Conservation (phyloP, 1,140 invertebrate species). For the Philopotamus ludificatus region DNA sequence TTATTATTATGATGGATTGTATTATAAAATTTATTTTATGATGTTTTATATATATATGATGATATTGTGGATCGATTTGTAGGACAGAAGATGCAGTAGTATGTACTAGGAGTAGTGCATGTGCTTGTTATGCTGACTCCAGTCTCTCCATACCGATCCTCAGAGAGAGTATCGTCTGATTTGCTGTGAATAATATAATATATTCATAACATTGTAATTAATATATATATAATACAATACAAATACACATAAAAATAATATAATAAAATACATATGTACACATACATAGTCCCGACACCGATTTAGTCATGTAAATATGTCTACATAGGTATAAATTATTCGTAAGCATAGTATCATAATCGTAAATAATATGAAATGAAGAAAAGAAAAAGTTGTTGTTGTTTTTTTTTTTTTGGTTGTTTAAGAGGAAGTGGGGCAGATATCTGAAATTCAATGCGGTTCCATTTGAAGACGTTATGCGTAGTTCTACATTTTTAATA, state of each 20-base stretch:
- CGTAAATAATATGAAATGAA: constrained; percentile 33
- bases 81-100: constrained; percentile 62
- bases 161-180: constrained; percentile 52
- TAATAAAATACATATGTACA: background rate
- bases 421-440: constrained; percentile 42
- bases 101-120: constrained; percentile 67
- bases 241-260: background rate
- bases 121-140: constrained; percentile 63
- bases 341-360: constrained; percentile 25
- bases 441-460: constrained; percentile 46
- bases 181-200: constrained; percentile 57
- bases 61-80: no score
- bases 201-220: constrained; percentile 47
- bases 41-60: no score
- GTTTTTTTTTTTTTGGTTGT: no score
- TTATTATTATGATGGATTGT: no score
- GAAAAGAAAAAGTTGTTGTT: constrained; percentile 40
- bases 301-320: no score
- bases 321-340: no score
- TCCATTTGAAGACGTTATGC: constrained; percentile 54
- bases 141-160: constrained; percentile 66
- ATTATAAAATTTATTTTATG: no score
- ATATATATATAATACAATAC: constrained; percentile 31
- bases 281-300: no score
- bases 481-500: constrained; percentile 43